These are phyloP conservation scores for Vespertilio murinus DNA, from an alignment of 2,797 vertebrate genomes.

Conservation along the genomic window DNA sequence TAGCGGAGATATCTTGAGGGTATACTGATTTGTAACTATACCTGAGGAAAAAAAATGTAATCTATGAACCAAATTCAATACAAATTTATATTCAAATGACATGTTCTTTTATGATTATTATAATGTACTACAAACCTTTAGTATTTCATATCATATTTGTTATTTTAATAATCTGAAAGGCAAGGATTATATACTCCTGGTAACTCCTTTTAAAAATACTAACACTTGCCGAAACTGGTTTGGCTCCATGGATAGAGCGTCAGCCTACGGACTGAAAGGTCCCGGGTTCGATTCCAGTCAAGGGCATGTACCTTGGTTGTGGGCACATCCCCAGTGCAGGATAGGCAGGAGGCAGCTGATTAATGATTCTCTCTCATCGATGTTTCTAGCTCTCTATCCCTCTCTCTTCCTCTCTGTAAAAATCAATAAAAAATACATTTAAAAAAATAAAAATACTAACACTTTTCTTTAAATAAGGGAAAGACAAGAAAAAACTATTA, in stretches of 20 bases:
- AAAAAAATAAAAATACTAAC: constrained; percentile 24
- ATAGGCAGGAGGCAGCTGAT: too few species aligned
- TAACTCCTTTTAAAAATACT: constrained; percentile 24
- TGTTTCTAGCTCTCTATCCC: too few species aligned
- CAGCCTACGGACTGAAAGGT: too few species aligned
- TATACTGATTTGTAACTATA: constrained; percentile 12
- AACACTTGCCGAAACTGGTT: too few species aligned
- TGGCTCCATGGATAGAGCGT: too few species aligned
- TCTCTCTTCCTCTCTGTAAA: too few species aligned
- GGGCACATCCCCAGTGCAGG: too few species aligned
- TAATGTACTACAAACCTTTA: constrained; percentile 20
- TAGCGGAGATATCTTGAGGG: constrained; percentile 34
- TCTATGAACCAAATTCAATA: constrained; percentile 31
- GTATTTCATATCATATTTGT: constrained; percentile 43
- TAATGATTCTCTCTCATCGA: too few species aligned
- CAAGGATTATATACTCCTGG: constrained; percentile 16
- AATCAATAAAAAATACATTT: too few species aligned
- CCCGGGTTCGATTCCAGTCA: too few species aligned
- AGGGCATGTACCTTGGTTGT: too few species aligned
- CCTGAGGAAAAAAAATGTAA: constrained; percentile 4
- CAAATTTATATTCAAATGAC: constrained; percentile 35
- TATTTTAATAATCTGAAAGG: constrained; percentile 39
- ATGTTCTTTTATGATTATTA: constrained; percentile 34
- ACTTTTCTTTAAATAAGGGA: constrained; percentile 39
- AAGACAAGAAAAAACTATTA: constrained; percentile 19